Base-by-base conservation (phyloP, 1,140 invertebrate species). In the Ostrea edulis region DNA sequence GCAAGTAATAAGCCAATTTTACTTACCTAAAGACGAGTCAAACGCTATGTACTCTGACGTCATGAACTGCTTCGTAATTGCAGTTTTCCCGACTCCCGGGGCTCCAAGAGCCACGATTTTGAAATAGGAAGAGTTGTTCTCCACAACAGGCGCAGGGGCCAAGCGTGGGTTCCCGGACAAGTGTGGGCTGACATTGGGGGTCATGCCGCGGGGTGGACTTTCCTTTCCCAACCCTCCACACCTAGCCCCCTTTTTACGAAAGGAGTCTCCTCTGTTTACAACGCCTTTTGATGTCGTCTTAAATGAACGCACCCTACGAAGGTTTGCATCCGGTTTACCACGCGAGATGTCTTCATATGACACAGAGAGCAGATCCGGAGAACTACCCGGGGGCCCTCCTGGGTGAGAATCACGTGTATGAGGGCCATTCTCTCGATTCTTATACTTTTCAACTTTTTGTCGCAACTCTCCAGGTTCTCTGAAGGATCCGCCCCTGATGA, bases 181-280 rank as follows among this genome's bases (percentile, higher is more conserved):
- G 17, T 53, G 65, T 8, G 87, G 62, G 65, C 68, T 88, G 12
- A 53, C n/a, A 86, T 85, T 84, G 11, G 84, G 55, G 8, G 84
- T 82, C 9, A 55, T 82, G 14, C 65, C 85, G 12, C 65, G 62
- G 52, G 82, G 87, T 44, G 84, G 84, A 7, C 58, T 88, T 84
- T 65, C 88, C 54, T 54, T 68, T 85, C 83, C 87, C 51, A 58
- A 65, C 87, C 86, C 84, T 71, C 82, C 85, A 25, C 51, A 86
- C 84, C 84, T 87, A 85, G 53, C 20, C 95, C 94, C 93, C 52
- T 88, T 96, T 87, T 96, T 95, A 86, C 96, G 95, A 94, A 98
- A 97, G 87, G 98, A 97, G 95, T 98, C 98, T 0, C 98, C 98
- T 89, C 97, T 97, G 96, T 98, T 99, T n/a, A 98, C 97, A 86